Percentiles rank a stretch among this genome's conserved stretches.
Evolutionary conservation across 1,140 invertebrate genomes (phyloP).

Genomic region (Holotrichia oblita): DNA sequence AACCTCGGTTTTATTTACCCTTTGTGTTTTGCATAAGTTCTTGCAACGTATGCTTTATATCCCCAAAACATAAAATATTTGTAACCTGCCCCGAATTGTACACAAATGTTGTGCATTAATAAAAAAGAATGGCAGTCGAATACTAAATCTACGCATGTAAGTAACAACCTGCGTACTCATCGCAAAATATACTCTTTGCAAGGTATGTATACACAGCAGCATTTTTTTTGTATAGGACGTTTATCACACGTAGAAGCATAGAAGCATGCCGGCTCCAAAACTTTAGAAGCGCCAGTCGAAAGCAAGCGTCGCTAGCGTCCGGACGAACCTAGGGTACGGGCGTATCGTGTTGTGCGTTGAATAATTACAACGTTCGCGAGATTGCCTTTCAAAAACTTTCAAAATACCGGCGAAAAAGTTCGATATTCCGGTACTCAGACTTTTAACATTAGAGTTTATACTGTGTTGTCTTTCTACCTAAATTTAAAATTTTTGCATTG

Average conservation of each 20-base stretch:
- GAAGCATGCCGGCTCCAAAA: constrained; percentile 21
- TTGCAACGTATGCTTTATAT: too few species aligned
- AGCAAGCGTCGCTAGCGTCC: constrained; percentile 26
- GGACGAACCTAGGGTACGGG: constrained; percentile 1
- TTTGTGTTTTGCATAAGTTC: too few species aligned
- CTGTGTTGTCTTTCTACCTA: not conserved
- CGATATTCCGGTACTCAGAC: not conserved
- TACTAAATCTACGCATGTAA: too few species aligned
- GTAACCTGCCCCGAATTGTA: not conserved
- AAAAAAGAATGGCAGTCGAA: too few species aligned
- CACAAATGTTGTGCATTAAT: not conserved
- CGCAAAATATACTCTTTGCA: not conserved
- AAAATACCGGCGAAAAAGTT: not conserved
- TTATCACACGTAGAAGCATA: constrained; percentile 9
- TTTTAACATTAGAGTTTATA: not conserved
- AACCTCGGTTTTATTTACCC: too few species aligned
- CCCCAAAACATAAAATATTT: not conserved
- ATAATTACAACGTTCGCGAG: not conserved
- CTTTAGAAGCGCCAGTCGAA: constrained; percentile 16
- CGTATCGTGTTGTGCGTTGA: not conserved
- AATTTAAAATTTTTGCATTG: not conserved
- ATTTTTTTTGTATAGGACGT: constrained; percentile 14
- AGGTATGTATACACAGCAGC: not conserved
- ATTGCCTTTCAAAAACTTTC: not conserved
- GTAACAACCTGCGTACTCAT: not conserved